Percentiles rank a stretch among this genome's conserved stretches.
Evolutionary conservation across 2,113 vertebrate species (phyloP).

Genomic region (Paradoxurus hermaphroditus): DNA sequence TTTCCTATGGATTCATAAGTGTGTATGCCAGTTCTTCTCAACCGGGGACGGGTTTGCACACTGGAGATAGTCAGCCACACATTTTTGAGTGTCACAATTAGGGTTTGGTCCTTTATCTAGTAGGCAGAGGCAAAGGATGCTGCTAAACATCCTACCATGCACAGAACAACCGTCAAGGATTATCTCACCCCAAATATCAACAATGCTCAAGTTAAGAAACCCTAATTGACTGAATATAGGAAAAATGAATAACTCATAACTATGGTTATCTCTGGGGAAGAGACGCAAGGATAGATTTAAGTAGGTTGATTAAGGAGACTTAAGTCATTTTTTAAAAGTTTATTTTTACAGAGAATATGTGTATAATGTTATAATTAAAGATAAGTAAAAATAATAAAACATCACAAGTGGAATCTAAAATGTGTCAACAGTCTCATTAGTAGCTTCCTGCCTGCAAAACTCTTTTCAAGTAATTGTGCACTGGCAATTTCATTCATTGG

Average conservation of each 20-base stretch:
- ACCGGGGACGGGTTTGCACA: not conserved
- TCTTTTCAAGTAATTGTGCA: not conserved
- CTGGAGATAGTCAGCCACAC: not conserved
- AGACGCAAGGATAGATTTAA: not conserved
- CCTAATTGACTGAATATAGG: not conserved
- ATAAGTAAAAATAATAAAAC: not conserved
- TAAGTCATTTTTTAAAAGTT: not conserved
- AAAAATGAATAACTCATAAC: not conserved
- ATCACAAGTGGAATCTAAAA: not conserved
- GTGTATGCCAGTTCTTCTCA: not conserved
- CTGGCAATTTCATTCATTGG: not conserved
- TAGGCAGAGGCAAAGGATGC: not conserved
- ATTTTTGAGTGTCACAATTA: not conserved
- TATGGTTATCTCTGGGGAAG: not conserved
- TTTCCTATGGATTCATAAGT: not conserved
- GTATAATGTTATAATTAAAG: not conserved
- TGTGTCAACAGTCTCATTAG: not conserved
- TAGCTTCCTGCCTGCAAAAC: not conserved
- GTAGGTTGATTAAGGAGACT: not conserved
- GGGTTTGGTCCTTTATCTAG: not conserved
- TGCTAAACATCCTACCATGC: not conserved
- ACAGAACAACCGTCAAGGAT: not conserved
- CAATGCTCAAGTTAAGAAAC: not conserved
- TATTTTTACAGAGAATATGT: not conserved
- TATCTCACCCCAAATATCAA: not conserved